These are phyloP conservation scores for Lymantria monacha DNA, from an alignment of 2,888 invertebrate genomes.

Conservation along the genomic window DNA sequence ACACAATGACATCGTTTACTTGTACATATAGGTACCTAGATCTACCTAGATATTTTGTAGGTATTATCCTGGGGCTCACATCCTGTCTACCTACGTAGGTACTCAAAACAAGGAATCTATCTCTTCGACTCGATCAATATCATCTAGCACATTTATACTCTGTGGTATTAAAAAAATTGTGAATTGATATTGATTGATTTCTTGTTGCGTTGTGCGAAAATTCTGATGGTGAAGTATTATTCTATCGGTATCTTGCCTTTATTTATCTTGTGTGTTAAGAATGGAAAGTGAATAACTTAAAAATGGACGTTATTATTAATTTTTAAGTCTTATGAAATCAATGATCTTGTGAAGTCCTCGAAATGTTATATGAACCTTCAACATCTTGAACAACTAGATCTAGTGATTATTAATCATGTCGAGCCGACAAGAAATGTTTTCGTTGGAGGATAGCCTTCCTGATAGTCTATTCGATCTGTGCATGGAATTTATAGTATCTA, in stretches of 20 bases:
- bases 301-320: slow-evolving; percentile 11
- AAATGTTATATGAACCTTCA: slow-evolving; percentile 43
- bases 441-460: slow-evolving; percentile 69
- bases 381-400: slow-evolving; percentile 30
- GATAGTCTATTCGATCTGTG: slow-evolving; percentile 85
- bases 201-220: slow-evolving; percentile 33
- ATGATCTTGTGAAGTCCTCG: slow-evolving; percentile 18
- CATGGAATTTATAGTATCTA: slow-evolving; percentile 83
- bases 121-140: too few species aligned
- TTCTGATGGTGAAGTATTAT: slow-evolving; percentile 10
- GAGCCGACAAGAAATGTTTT: slow-evolving; percentile 45
- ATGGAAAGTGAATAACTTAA: not conserved
- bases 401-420: slow-evolving; percentile 42
- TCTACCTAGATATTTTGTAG: too few species aligned
- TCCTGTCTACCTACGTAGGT: too few species aligned
- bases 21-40: too few species aligned
- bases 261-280: too few species aligned
- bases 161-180: not conserved
- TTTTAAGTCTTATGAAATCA: slow-evolving; percentile 4
- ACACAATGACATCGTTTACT: too few species aligned
- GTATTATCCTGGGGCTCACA: too few species aligned
- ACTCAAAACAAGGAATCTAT: too few species aligned
- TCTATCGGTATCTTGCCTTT: not conserved
- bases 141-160: too few species aligned
- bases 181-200: slow-evolving; percentile 14